Evolutionary conservation across 2,113 vertebrate genomes (phyloP), one percentile per base, ranked within the genome.

Genomic region (Herpetotheres cachinnans): DNA sequence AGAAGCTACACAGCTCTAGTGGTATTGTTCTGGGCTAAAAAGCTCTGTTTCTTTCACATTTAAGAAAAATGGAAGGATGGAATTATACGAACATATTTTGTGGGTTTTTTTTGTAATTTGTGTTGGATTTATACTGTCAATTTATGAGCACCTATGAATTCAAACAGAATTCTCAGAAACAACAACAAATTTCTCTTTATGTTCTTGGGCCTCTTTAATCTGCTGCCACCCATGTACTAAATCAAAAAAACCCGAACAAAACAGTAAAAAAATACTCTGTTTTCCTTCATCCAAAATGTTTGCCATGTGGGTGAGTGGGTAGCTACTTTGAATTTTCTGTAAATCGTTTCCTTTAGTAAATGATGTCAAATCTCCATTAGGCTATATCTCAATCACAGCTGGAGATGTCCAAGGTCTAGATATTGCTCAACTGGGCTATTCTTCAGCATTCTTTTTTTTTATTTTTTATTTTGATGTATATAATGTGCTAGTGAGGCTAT

Each of bases 111-210:
- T 11, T 8, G 5, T 6, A 20, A 36, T 9, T 22, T 40, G 5
- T 58, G 2, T 76, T 86, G 0, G 0, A 29, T 78, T 82, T 73
- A 24, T 56, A 54, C 16, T 44, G 24, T 3, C 3, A 74, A 18
- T 87, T 84, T 66, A 42, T 26, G 19, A 29, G 13, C 26, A 29
- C 3, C 2, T 20, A 11, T 66, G 13, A 73, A 87, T 74, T 82
- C 9, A 66, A 54, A 90, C 42, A 82, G 1, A 25, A 49, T 70
- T 65, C 34, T 59, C 26, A 65, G 42, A 81, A 86, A 34, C 6
- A 80, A 32, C 2, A 22, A 1, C 8, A 72, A 76, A 59, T 73
- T 83, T 80, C 19, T 73, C 17, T n/a, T 86, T 25, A 36, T 91
- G 44, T 65, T 24, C 13, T 63, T 66, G 16, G 16, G 8, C 5